Base-by-base conservation (phyloP, 2,797 vertebrate genomes). In the Tapirus indicus region DNA sequence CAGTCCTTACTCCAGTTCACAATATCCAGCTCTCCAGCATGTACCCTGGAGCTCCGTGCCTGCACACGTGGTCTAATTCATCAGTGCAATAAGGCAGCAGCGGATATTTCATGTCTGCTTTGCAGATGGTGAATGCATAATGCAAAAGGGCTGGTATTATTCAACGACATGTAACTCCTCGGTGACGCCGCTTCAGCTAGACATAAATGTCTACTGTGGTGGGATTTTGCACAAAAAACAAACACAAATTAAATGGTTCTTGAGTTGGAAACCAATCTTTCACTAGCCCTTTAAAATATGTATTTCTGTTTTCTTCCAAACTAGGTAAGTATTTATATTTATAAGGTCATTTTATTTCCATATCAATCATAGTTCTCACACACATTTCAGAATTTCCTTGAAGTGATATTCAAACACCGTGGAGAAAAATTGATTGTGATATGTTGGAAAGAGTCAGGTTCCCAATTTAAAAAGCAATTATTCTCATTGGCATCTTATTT, bases 401-500 rank as follows among this genome's bases (percentile, higher is more conserved):
- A 68, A 74, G 62, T 47, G 80, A 80, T 85, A 72, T 71, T 56
- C 80, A 56, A 77, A 12, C 17, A 12, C 68, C 52, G 23, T 9
- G 23, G 47, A 94, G 75, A 85, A 93, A 95, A 88, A 84, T 21
- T 41, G 92, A 88, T 60, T 79, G 29, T 41, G 75, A 75, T 47
- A 27, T 47, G 62, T 91, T 89, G 64, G 64, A 77, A 88, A 91
- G 94, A 96, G 95, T 94, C 62, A 84, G 78, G 49, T 38, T 27
- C 47, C 75, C 79, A 71, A 93, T 94, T 97, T 94, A 94, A 96
- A 97, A 92, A 88, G 86, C 88, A 89, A 71, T 97, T 71, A 86
- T 89, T 95, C 75, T 93, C 92, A 71, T 27, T 95, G 96, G 86
- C 64, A 47, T 85, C 72, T 64, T 41, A 64, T 88, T 69, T 75